Percentiles rank a stretch among this genome's conserved stretches.
phyloP scores from a whole-genome alignment of 2,797 vertebrate species.

The Gallinago stenura region DNA sequence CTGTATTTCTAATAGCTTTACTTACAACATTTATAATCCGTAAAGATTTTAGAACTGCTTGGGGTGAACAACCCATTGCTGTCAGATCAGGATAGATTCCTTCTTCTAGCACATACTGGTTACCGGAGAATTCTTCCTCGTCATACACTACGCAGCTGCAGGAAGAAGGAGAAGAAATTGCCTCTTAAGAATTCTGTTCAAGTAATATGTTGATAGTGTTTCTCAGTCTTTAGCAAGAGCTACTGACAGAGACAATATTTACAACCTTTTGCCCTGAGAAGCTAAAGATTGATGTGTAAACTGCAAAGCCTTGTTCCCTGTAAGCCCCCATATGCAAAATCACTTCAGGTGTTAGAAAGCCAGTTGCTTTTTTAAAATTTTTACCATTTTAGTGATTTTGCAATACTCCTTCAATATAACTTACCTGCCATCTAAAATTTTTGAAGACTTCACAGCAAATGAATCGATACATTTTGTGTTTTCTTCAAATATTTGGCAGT shows the following conservation, averaged over 20 bases:
- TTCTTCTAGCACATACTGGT: constrained; percentile 93
- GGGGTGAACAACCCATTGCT: constrained; percentile 86
- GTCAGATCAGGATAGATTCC: constrained; percentile 87
- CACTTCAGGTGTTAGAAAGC: neutral
- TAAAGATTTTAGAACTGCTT: constrained; percentile 84
- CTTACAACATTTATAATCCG: constrained; percentile 88
- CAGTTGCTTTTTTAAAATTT: neutral
- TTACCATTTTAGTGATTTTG: neutral
- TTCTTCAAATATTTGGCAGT: constrained; percentile 83
- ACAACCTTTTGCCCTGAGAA: neutral
- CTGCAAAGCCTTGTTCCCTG: neutral
- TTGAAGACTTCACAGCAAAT: constrained; percentile 88
- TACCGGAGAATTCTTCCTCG: constrained; percentile 85
- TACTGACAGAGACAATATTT: neutral
- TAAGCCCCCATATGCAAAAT: neutral
- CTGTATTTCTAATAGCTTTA: constrained; percentile 76
- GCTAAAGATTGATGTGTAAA: neutral
- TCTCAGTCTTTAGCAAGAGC: neutral
- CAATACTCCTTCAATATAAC: constrained; percentile 27
- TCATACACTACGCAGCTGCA: constrained; percentile 91
- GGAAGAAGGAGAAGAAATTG: constrained; percentile 26
- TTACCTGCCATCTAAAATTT: constrained; percentile 92
- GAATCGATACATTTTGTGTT: constrained; percentile 81
- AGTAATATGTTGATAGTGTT: neutral
- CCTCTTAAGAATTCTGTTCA: neutral